phyloP scores from a whole-genome alignment of 2,113 vertebrate species.

The Herpailurus yagouaroundi region DNA sequence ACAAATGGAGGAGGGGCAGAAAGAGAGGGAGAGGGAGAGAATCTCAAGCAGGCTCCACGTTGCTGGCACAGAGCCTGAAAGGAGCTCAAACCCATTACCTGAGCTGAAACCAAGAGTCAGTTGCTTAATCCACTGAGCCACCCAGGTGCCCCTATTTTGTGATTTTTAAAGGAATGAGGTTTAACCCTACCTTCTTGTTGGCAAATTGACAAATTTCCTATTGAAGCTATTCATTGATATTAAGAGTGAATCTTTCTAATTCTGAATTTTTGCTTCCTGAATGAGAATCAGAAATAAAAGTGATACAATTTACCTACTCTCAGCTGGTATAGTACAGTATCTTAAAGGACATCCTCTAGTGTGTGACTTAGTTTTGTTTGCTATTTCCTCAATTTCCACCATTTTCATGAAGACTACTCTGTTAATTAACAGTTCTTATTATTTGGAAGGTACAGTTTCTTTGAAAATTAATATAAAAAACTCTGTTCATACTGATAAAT shows the following conservation, averaged over 20 bases:
- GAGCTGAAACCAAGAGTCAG: no score
- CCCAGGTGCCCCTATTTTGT: background rate
- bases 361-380: background rate
- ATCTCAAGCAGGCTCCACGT: no score
- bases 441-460: background rate
- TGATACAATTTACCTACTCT: background rate
- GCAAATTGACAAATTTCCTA: background rate
- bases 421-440: background rate
- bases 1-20: no score
- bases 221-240: background rate
- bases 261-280: constrained; percentile 24
- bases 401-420: background rate
- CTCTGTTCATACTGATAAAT: background rate
- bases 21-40: no score
- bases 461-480: background rate
- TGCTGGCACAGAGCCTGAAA: no score
- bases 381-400: constrained; percentile 23
- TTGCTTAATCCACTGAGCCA: no score
- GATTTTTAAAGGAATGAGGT: constrained; percentile 3
- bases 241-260: constrained; percentile 17
- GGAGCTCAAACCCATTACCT: no score
- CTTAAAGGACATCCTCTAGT: background rate
- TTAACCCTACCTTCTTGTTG: background rate
- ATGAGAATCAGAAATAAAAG: constrained; percentile 19
- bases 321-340: background rate